phyloP scores from a whole-genome alignment of 2,113 vertebrate species.

The Onychostoma macrolepis region DNA sequence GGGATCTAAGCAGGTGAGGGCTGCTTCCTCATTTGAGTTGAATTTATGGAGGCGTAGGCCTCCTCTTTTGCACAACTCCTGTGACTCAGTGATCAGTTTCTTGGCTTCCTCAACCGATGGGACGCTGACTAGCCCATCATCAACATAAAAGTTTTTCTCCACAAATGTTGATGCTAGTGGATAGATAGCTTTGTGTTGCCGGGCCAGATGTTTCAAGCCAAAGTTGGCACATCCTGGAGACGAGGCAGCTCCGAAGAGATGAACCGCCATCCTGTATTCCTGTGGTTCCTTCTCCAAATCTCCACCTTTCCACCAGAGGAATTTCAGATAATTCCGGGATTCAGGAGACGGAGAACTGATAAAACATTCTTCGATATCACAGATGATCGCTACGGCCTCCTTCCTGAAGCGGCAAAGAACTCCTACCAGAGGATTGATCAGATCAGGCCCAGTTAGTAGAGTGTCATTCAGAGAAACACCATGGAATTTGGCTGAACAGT shows the following conservation, averaged over 20 bases:
- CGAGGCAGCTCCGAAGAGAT: no score
- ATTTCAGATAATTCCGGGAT: background rate
- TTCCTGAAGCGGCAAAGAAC: background rate
- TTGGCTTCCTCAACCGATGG: background rate
- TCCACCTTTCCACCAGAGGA: no score
- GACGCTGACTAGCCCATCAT: background rate
- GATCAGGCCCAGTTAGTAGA: background rate
- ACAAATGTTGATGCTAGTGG: background rate
- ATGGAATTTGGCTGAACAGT: no score
- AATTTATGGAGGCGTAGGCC: background rate
- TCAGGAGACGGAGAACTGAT: background rate
- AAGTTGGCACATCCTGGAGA: background rate
- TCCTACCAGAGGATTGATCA: background rate
- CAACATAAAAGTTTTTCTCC: background rate
- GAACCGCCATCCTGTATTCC: background rate
- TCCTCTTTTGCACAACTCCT: background rate
- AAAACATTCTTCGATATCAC: background rate
- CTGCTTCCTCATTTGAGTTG: background rate
- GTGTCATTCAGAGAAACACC: no score
- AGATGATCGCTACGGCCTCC: background rate
- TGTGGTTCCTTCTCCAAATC: background rate
- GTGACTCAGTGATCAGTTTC: background rate
- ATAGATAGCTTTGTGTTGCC: background rate
- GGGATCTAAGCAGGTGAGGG: background rate
- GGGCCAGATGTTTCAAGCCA: background rate